Base-by-base conservation (phyloP, 2,888 invertebrate genomes). In the Myathropa florea region DNA sequence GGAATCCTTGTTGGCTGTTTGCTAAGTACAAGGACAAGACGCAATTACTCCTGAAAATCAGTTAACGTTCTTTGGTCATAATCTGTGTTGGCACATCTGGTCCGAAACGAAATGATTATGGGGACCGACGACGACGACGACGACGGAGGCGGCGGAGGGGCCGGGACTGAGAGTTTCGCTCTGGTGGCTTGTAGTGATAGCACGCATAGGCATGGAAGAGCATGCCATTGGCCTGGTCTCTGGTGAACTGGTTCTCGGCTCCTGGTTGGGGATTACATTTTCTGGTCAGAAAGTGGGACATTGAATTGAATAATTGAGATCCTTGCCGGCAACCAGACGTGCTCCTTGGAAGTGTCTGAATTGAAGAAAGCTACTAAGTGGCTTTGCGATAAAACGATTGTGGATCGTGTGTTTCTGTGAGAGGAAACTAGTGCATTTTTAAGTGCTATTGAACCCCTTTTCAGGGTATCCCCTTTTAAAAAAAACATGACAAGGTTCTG, bases 21-120 rank as follows among this genome's bases (percentile, higher is more conserved):
- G 28, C 18, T 18, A 60, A 60, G 60, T n/a, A 26, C 26, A 28
- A 28, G 18, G 28, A 61, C 14, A 30, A 57, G 68, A 57, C 24
- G 14, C 59, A 63, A 63, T 63, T 59, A 75, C 65, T 75, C 26
- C 46, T 61, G 60, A 28, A 77, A 61, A 55, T 68, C 77, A 36
- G 61, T 65, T 75, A 59, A 65, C 30, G 21, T 53, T 39, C 33
- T 55, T 36, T 30, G 60, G 28, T 28, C 55, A 55, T 61, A 55
- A 76, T 60, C 67, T 53, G 68, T 61, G 68, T 33, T 21, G 46
- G 21, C 39, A 26, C 67, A 61, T 61, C 39, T 63, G 55, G 53
- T 63, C 61, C 14, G n/a, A 53, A 64, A 73, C 9, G 33, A 63
- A 14, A 64, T 57, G 33, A 73, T 57, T 64, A 72, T 33, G 28